phyloP scores from a whole-genome alignment of 2,113 vertebrate genomes.

The Hippopotamus amphibius region DNA sequence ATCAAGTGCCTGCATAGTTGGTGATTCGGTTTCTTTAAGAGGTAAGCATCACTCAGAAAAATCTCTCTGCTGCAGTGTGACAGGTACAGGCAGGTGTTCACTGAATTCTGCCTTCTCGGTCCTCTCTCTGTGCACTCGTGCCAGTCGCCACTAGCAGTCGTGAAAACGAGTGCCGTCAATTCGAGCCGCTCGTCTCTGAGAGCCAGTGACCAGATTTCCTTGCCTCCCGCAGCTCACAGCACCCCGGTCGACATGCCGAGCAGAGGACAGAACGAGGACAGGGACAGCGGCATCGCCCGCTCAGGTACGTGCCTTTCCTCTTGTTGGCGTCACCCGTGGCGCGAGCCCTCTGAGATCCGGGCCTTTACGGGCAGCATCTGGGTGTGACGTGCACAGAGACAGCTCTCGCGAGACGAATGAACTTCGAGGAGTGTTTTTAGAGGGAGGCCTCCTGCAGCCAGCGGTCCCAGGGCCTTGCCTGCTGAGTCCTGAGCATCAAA shows the following conservation, averaged over 20 bases:
- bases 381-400: background rate
- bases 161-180: background rate
- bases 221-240: slow-evolving; percentile 89
- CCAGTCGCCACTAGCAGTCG: background rate
- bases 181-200: background rate
- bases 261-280: slow-evolving; percentile 92
- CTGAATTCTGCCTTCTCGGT: slow-evolving; percentile 39
- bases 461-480: background rate
- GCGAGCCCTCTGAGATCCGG: background rate
- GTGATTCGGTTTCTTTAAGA: background rate
- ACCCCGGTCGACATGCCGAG: slow-evolving; percentile 95
- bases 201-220: background rate
- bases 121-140: background rate
- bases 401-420: background rate
- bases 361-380: background rate
- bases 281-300: slow-evolving; percentile 93
- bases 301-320: slow-evolving; percentile 88
- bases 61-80: background rate
- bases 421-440: background rate
- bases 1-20: background rate
- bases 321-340: background rate
- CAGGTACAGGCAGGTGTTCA: background rate
- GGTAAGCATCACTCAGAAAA: background rate
- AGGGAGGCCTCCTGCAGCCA: background rate
- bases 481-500: background rate